Evolutionary conservation across 2,888 invertebrate genomes (phyloP).

Genomic region (Bhutanitis thaidina): DNA sequence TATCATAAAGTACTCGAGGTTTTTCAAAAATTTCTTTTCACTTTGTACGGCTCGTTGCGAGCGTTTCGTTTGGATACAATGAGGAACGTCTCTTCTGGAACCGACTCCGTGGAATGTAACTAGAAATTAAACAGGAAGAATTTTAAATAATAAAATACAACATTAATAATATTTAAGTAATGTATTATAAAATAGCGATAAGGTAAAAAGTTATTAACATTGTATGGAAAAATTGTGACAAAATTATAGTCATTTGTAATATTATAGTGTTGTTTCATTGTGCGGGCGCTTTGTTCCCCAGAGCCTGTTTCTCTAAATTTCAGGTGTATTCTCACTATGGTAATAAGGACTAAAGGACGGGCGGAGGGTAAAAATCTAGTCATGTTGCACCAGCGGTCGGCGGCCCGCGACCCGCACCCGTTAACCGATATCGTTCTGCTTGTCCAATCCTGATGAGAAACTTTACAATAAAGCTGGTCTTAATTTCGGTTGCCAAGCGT

Average conservation of each 20-base stretch:
- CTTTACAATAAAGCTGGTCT: no score
- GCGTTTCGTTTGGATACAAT: constrained; percentile 49
- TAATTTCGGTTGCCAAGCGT: no score
- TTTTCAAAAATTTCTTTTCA: constrained; percentile 58
- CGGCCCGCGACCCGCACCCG: no score
- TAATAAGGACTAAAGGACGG: no score
- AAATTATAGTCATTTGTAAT: constrained; percentile 82
- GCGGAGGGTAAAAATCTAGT: no score
- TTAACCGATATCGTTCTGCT: no score
- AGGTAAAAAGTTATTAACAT: constrained; percentile 80
- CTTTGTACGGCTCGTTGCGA: constrained; percentile 58
- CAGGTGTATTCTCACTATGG: no score
- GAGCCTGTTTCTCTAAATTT: no score
- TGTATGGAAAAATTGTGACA: constrained; percentile 81
- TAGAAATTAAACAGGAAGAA: constrained; percentile 74
- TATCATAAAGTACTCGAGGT: constrained; percentile 66
- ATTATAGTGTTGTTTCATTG: constrained; percentile 73
- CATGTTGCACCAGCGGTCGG: no score
- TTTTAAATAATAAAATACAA: constrained; percentile 76
- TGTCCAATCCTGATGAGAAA: no score
- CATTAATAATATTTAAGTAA: constrained; percentile 75
- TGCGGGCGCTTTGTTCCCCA: neutral
- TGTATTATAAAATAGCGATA: constrained; percentile 77
- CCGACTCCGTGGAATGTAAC: constrained; percentile 71
- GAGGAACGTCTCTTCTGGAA: constrained; percentile 54